Evolutionary conservation across 2,797 vertebrate species (phyloP), one percentile per base, ranked within the genome.

Genomic region (Potorous gilbertii): DNA sequence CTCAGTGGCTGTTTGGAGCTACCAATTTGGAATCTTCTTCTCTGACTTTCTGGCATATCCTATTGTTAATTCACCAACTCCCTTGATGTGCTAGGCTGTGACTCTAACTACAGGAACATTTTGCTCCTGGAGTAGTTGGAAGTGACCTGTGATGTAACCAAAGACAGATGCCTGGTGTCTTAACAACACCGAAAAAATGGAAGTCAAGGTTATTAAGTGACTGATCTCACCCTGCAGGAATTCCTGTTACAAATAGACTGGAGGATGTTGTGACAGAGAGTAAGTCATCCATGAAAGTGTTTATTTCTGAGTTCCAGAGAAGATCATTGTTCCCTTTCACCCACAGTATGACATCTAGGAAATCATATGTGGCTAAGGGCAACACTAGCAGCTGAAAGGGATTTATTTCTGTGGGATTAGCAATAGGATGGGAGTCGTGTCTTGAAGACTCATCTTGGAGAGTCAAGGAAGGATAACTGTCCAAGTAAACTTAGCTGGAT

Each of bases 171-270:
- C 94, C 95, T 91, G 96, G 92, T 27, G 96, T 97, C 97, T 96
- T 95, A 96, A 97, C 56, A 97, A 54, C 62, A 97, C 96, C 94
- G 97, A 95, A 96, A 92, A 97, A 95, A 95, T 55, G 95, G 96
- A 94, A 97, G 92, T 97, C 92, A 90, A 87, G 92, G 90, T 96
- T 97, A 95, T 91, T 96, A 94, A 96, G 90, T 0, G 13, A 94
- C 95, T 98, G 98, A 98, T 94, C 96, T 98, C 97, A 99, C 90
- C 95, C 96, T 3, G 10, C 1, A 98, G 97, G 98, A 98, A 99
- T 99, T 95, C 93, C 94, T 96, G 95, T 94, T 98, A 96, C 98
- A 98, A 98, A 98, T 96, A 94, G 96, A 97, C 97, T 96, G 91
- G 92, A 95, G 97, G 97, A 97, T 97, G 94, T 96, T 98, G 97